Evolutionary conservation across 2,113 vertebrate genomes (phyloP).

Genomic region (Cardinalis cardinalis): DNA sequence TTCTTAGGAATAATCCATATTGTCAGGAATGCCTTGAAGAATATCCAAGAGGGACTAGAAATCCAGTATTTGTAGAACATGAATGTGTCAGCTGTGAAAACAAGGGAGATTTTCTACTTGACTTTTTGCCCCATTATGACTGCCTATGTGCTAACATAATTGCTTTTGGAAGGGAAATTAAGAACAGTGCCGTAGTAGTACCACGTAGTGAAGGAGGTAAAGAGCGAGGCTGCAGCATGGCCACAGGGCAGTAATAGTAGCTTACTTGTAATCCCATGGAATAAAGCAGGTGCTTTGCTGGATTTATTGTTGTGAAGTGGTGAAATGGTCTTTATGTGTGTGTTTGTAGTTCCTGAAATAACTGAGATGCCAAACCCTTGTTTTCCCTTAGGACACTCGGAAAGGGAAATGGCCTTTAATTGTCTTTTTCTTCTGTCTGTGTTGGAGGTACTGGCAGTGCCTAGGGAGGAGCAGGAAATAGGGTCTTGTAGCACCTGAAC

Average conservation of each 20-base stretch:
- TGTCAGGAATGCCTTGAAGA: conserved; percentile 13
- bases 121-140: not conserved
- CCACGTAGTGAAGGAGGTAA: not conserved
- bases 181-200: not conserved
- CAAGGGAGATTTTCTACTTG: not conserved
- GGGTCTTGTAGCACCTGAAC: not conserved
- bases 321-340: not conserved
- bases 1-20: not conserved
- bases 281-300: not conserved
- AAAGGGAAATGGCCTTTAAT: not conserved
- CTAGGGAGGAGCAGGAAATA: not conserved
- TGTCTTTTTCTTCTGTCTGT: not conserved
- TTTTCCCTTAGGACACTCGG: not conserved
- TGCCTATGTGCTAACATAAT: not conserved
- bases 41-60: not conserved
- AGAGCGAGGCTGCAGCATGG: not conserved
- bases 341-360: not conserved
- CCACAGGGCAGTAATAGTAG: not conserved
- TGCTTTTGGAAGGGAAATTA: not conserved
- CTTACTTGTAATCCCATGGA: not conserved
- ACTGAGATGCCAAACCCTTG: not conserved
- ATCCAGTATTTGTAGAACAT: not conserved
- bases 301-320: not conserved
- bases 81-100: conserved; percentile 18
- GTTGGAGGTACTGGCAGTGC: not conserved